These are phyloP conservation scores for Donacobius atricapilla DNA, from an alignment of 2,113 vertebrate species.

Conservation along the genomic window DNA sequence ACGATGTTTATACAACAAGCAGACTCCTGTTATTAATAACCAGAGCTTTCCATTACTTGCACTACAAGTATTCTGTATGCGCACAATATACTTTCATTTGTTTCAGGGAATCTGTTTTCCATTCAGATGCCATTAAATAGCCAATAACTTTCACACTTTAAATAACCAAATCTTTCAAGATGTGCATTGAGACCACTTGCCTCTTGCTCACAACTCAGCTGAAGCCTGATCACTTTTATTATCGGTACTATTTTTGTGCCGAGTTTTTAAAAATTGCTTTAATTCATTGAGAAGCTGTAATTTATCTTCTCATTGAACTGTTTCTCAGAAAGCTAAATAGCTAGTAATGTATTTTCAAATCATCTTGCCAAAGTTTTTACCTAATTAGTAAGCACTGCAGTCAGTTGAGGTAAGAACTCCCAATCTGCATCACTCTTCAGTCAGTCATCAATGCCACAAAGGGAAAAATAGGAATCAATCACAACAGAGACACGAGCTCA, in stretches of 20 bases:
- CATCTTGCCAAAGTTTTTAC: neutral
- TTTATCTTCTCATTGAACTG: neutral
- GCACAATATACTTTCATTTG: neutral
- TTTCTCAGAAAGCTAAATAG: neutral
- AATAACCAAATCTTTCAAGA: slow-evolving; percentile 57
- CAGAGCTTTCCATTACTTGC: slow-evolving; percentile 61
- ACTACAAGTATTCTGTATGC: slow-evolving; percentile 29
- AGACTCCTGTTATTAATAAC: slow-evolving; percentile 55
- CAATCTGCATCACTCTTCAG: neutral
- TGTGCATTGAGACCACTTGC: slow-evolving; percentile 1
- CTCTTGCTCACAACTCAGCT: neutral
- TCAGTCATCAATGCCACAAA: neutral
- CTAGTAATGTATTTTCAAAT: neutral
- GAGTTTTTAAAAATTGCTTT: neutral
- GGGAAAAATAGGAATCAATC: neutral
- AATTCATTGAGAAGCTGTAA: neutral
- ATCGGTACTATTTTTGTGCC: neutral
- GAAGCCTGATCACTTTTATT: neutral
- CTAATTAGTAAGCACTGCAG: neutral
- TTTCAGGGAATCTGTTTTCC: slow-evolving; percentile 56
- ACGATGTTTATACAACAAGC: slow-evolving; percentile 44
- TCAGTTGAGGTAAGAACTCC: neutral
- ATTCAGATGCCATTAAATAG: slow-evolving; percentile 44
- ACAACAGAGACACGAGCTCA: neutral
- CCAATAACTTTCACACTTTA: slow-evolving; percentile 57